Evolutionary conservation across 2,797 vertebrate species (phyloP), one percentile per base, ranked within the genome.

Genomic region (Saxicola maurus): DNA sequence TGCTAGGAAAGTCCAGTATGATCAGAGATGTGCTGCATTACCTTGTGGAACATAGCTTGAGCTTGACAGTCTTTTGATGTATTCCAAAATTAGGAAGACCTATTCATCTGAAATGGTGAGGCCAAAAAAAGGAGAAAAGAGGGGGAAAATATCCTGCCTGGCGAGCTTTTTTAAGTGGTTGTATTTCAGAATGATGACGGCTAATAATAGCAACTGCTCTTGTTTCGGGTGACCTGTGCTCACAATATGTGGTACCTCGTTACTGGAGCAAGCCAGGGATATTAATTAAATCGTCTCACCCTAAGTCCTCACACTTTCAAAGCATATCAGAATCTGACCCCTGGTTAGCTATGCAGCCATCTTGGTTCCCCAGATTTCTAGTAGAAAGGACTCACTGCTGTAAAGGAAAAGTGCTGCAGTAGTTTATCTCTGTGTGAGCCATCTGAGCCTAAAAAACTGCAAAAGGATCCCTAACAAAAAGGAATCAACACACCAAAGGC

Each of bases 191-290:
- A 82, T 38, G 24, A 80, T 87, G 78, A 84, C 52, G 91, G 61
- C 49, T 93, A 96, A 92, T 94, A 95, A 90, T 75, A 92, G 75
- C 68, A 80, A 59, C 55, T n/a, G 21, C 61, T 90, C 17, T 86
- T 2, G 0, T 85, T 75, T 45, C 8, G 13, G 45, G 73, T 82
- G 66, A 87, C 84, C 79, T 92, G 66, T 59, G 59, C 56, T 85
- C 62, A 45, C 48, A 35, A 7, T 3, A 16, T 66, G 52, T 38
- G 16, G 25, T 74, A 42, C 72, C 11, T 86, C 62, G 37, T 72
- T 90, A 57, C 46, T n/a, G 48, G 43, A 80, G 40, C 15, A 57
- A 85, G 45, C 17, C 1, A 6, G 11, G 8, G 37, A 75, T 87
- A 92, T 69, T 3, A 90, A 78, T 75, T 80, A 53, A 91, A 65